A percentile compares a stretch with the other conserved stretches of the same genome.
Conservation (phyloP, 2,113 vertebrate species). For the Hippocampus comes region DNA sequence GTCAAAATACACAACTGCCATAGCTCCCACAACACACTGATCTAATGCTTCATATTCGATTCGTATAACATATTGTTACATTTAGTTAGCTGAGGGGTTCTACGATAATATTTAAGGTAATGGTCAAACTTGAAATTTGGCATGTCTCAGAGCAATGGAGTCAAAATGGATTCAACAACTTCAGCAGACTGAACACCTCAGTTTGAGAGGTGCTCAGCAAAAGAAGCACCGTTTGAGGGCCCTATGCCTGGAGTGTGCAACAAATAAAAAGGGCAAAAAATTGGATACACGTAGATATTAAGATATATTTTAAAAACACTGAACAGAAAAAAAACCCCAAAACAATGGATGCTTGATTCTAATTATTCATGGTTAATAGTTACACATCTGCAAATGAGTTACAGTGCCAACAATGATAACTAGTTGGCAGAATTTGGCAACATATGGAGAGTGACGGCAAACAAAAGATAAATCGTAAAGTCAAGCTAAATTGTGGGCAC, state of each 20-base stretch:
- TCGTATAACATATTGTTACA: background rate
- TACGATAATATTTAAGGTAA: background rate
- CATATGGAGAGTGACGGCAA: background rate
- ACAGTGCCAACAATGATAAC: no score
- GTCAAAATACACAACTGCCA: background rate
- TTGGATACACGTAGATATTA: no score
- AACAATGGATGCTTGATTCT: no score
- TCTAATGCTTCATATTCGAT: background rate
- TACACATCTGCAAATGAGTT: no score
- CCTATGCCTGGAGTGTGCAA: no score
- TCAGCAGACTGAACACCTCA: background rate
- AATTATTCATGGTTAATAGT: no score
- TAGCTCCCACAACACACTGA: background rate
- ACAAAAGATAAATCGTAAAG: background rate
- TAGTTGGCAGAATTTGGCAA: background rate
- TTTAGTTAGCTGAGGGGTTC: background rate
- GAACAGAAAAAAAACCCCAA: no score
- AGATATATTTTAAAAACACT: no score
- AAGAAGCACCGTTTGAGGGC: no score
- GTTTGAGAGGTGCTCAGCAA: background rate
- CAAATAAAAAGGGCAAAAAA: no score
- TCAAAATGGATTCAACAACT: background rate
- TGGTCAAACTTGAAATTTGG: background rate
- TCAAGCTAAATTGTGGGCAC: constrained; percentile 19
- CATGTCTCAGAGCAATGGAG: background rate